Evolutionary conservation across 2,113 vertebrate genomes (phyloP).

Genomic region (Carollia perspicillata): DNA sequence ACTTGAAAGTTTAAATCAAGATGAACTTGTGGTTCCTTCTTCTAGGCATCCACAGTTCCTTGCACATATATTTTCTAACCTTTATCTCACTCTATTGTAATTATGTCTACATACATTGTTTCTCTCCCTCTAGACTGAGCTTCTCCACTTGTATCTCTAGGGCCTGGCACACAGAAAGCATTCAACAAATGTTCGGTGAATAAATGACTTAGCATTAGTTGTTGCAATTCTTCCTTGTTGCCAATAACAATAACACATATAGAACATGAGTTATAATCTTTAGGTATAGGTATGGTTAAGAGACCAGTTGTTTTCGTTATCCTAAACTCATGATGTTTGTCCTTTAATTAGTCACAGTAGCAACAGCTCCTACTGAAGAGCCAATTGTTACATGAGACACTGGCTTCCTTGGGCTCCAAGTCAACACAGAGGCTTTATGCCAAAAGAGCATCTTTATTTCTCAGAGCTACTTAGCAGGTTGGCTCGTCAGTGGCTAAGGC

Average conservation of each 20-base stretch:
- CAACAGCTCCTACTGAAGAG: conserved; percentile 35
- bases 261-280: conserved; percentile 35
- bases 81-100: neutral
- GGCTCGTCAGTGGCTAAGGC: neutral
- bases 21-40: neutral
- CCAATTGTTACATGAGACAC: conserved; percentile 39
- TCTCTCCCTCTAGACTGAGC: neutral
- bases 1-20: conserved; percentile 31
- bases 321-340: conserved; percentile 38
- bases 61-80: conserved; percentile 34
- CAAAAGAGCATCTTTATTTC: conserved; percentile 58
- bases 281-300: conserved; percentile 18
- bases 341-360: conserved; percentile 46
- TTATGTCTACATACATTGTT: conserved; percentile 19
- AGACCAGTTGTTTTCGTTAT: conserved; percentile 10
- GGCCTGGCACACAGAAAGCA: neutral
- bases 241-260: neutral
- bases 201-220: conserved; percentile 17
- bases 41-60: neutral
- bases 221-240: conserved; percentile 31
- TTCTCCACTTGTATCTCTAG: conserved; percentile 21
- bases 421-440: conserved; percentile 27
- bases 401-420: conserved; percentile 6
- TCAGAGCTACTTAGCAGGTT: conserved; percentile 35
- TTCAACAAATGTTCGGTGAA: conserved; percentile 19